Evolutionary conservation across 1,140 invertebrate genomes (phyloP), one percentile per base, ranked within the genome.

Genomic region (Ceratina australensis): DNA sequence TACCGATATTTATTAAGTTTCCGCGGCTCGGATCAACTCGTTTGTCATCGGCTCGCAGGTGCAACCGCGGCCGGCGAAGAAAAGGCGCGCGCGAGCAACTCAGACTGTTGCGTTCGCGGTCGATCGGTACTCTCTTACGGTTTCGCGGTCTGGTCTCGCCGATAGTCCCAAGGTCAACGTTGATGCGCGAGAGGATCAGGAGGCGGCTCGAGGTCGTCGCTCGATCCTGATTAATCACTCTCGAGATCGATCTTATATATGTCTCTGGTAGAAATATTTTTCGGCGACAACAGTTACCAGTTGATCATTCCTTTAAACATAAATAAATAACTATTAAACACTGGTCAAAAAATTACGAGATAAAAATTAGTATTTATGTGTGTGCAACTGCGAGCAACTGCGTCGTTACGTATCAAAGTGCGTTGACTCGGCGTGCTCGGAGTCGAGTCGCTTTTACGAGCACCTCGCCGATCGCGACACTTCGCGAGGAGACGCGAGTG

Each of bases 211-310:
- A 18, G 74, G 79, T 84, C 79, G 79, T 79, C 82, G 81, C 76
- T 86, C 84, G 82, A 88, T 87, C 81, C 82, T 88, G 87, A 88
- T 88, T 87, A 88, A 88, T 88, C 81, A 79, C 81, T 63, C 67
- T 79, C 63, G 61, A 75, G 79, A 81, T 87, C 82, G 64, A 81
- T 63, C 52, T 10, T 42, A 10, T 42, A 10, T 42, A 42, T 42
- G 10, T 42, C 0, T 42, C 28, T 42, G 10, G 7, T 42, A 42
- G 5, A 42, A 42, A 42, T 42, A 42, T 42, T 0, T 42, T 42
- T 42, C 0, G 5, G 28, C 28, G 5, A 42, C 5, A 42, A 1
- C 33, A 42, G 5, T 42, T 42, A 42, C 8, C 33, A 42, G 7
- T 42, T 42, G 33, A 7, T 42, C 33, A 42, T 42, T 42, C n/a